These are phyloP conservation scores for Hormaphis cornu DNA, from an alignment of 1,140 invertebrate species.

Conservation along the genomic window DNA sequence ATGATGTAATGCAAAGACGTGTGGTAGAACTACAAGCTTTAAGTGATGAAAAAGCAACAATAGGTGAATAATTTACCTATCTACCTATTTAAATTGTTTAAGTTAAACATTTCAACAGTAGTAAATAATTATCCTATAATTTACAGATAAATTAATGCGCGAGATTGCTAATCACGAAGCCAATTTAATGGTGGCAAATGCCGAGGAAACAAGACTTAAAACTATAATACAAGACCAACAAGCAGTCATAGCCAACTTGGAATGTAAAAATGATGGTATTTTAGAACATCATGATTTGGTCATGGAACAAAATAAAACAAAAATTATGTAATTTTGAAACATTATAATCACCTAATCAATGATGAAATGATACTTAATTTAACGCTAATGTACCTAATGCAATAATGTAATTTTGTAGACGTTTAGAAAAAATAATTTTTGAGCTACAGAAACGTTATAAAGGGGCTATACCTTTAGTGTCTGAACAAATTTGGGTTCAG, in stretches of 20 bases:
- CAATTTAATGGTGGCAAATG: slow-evolving; percentile 35
- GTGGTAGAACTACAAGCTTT: slow-evolving; percentile 53
- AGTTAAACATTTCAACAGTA: too few species aligned
- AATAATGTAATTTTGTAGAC: background rate
- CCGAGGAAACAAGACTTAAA: slow-evolving; percentile 38
- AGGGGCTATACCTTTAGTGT: slow-evolving; percentile 27
- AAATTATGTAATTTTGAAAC: slow-evolving; percentile 24
- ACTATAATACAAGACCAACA: slow-evolving; percentile 38
- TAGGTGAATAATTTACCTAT: slow-evolving; percentile 43
- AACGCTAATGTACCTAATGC: background rate
- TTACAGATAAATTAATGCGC: slow-evolving; percentile 40
- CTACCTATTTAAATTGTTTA: background rate
- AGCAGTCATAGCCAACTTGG: slow-evolving; percentile 37
- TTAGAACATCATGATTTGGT: slow-evolving; percentile 37
- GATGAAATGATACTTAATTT: background rate
- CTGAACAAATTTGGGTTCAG: slow-evolving; percentile 30
- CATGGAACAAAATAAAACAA: background rate
- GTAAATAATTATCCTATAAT: background rate
- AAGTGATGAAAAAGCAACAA: slow-evolving; percentile 54
- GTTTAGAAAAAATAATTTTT: slow-evolving; percentile 28
- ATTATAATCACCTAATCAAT: background rate
- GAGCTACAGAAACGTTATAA: slow-evolving; percentile 32
- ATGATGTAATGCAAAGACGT: slow-evolving; percentile 53
- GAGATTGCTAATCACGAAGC: slow-evolving; percentile 36
- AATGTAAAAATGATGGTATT: slow-evolving; percentile 38